Percentiles rank a stretch among this genome's conserved stretches.
These are phyloP conservation scores for Spermophilus dauricus DNA, from an alignment of 2,113 vertebrate genomes.

Conservation along the genomic window DNA sequence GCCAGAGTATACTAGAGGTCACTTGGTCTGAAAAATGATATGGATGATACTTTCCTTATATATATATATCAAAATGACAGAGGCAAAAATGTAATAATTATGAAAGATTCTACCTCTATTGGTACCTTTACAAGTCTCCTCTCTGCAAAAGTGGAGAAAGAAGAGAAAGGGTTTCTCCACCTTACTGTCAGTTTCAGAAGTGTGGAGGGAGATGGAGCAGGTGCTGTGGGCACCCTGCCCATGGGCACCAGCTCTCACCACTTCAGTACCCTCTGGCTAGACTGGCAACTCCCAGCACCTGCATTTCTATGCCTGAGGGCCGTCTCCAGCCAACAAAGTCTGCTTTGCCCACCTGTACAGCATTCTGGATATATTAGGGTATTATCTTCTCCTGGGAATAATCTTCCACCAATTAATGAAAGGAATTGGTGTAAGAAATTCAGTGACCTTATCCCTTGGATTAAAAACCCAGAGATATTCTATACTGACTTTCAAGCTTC, in stretches of 20 bases:
- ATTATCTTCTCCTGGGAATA: not conserved
- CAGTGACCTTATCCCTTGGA: not conserved
- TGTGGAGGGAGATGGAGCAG: not conserved
- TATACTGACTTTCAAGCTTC: not conserved
- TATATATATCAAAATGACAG: not conserved
- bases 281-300: not conserved
- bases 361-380: not conserved
- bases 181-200: not conserved
- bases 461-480: not conserved
- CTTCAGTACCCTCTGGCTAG: not conserved
- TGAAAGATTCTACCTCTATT: not conserved
- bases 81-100: constrained; percentile 2
- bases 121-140: not conserved
- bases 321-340: not conserved
- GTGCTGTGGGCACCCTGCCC: not conserved
- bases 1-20: not conserved
- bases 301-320: not conserved
- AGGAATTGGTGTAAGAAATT: not conserved
- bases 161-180: not conserved
- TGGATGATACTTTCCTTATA: not conserved
- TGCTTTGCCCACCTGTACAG: not conserved
- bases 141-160: not conserved
- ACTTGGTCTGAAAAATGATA: not conserved
- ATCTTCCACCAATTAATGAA: not conserved
- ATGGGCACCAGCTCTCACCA: not conserved